Percentiles rank a stretch among this genome's conserved stretches.
These are phyloP conservation scores for Listronotus oregonensis DNA, from an alignment of 1,140 invertebrate genomes.

Conservation along the genomic window DNA sequence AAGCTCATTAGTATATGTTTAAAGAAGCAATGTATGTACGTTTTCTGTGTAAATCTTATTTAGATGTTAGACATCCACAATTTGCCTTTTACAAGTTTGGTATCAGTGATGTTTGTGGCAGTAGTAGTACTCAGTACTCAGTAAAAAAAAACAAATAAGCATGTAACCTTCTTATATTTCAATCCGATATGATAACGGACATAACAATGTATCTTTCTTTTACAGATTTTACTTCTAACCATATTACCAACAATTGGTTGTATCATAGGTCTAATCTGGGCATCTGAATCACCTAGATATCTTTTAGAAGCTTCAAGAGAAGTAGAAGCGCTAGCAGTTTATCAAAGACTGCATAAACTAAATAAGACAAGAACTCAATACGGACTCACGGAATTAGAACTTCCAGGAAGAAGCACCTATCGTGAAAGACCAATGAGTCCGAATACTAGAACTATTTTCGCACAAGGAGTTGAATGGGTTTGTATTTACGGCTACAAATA, in stretches of 20 bases:
- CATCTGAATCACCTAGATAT: slow-evolving; percentile 81
- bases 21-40: too few relatives aligned
- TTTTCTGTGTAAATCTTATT: too few relatives aligned
- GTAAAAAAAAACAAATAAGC: too few relatives aligned
- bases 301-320: slow-evolving; percentile 72
- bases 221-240: slow-evolving; percentile 60
- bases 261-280: slow-evolving; percentile 71
- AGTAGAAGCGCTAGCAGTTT: slow-evolving; percentile 76
- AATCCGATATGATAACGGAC: too few relatives aligned
- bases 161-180: too few relatives aligned
- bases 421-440: slow-evolving; percentile 48
- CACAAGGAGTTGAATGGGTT: slow-evolving; percentile 51
- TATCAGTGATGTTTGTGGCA: too few relatives aligned
- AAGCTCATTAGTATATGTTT: too few relatives aligned
- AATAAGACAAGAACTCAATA: slow-evolving; percentile 56
- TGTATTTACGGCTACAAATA: slow-evolving; percentile 12
- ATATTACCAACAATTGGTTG: slow-evolving; percentile 75
- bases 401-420: slow-evolving; percentile 65
- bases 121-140: too few relatives aligned
- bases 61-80: too few relatives aligned
- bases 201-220: neutral
- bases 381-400: slow-evolving; percentile 69
- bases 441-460: slow-evolving; percentile 45
- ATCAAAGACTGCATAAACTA: slow-evolving; percentile 61
- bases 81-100: too few relatives aligned